A percentile compares a stretch with the other conserved stretches of the same genome.
Conservation (phyloP, 2,797 vertebrate genomes). For the Strix occidentalis region DNA sequence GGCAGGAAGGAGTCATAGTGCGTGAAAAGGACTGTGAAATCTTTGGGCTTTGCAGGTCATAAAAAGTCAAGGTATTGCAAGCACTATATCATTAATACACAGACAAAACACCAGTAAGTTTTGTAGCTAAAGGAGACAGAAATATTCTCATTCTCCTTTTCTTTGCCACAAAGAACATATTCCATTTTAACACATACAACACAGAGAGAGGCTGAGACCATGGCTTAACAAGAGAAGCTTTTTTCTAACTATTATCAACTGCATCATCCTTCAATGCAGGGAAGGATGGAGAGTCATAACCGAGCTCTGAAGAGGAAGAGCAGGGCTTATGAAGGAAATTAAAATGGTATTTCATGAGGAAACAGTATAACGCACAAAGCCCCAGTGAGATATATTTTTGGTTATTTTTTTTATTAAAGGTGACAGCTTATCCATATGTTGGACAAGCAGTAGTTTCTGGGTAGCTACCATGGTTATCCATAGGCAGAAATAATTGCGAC, state of each 20-base stretch:
- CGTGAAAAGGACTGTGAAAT: background rate
- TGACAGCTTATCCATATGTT: background rate
- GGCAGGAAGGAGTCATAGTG: background rate
- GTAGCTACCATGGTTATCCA: background rate
- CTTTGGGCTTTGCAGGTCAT: background rate
- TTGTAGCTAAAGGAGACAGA: background rate
- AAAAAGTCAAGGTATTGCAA: background rate
- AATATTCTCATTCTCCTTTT: background rate
- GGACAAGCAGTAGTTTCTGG: background rate
- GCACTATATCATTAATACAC: background rate
- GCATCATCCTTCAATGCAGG: background rate
- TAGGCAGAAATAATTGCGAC: rapidly evolving
- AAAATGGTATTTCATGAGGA: background rate
- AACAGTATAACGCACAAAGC: background rate
- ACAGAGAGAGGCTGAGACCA: background rate
- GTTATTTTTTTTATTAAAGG: background rate
- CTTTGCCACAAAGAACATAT: background rate
- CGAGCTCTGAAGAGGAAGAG: background rate
- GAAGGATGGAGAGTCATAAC: background rate
- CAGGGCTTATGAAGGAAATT: background rate
- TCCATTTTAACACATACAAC: rapidly evolving
- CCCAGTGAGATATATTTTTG: background rate
- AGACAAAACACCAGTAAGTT: background rate
- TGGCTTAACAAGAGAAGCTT: background rate
- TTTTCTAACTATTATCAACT: background rate